A percentile compares a stretch with the other conserved stretches of the same genome.
These are phyloP conservation scores for Metopia argyrocephala DNA, from an alignment of 2,888 invertebrate genomes.

Conservation along the genomic window DNA sequence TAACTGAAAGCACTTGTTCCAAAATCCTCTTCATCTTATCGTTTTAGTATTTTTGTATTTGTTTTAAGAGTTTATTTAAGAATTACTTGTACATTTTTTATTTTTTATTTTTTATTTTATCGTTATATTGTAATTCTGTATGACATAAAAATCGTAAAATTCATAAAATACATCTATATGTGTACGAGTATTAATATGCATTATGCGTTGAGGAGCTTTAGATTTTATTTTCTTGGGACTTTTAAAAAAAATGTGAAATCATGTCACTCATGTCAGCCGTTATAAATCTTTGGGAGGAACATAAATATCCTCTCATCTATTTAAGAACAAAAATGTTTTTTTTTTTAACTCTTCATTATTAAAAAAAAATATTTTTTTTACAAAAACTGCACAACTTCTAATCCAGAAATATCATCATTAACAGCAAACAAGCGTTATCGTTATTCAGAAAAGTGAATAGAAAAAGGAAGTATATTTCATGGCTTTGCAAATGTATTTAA, in stretches of 20 bases:
- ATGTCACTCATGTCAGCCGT: background rate
- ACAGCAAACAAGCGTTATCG: background rate
- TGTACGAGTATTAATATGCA: background rate
- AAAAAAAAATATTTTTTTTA: background rate
- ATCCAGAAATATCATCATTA: no score
- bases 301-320: background rate
- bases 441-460: background rate
- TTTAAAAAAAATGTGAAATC: background rate
- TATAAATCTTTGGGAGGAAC: background rate
- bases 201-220: background rate
- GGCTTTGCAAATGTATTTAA: background rate
- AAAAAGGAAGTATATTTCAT: background rate
- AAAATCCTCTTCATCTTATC: slow-evolving; percentile 14
- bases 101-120: no score
- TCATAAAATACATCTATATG: background rate
- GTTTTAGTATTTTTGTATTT: background rate
- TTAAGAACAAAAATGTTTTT: background rate
- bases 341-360: slow-evolving; percentile 5
- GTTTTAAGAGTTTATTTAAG: slow-evolving; percentile 17
- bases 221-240: background rate
- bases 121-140: slow-evolving; percentile 45
- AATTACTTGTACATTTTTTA: slow-evolving; percentile 16
- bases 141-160: slow-evolving; percentile 17
- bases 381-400: no score
- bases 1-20: slow-evolving; percentile 45